Base-by-base conservation (phyloP, 1,140 invertebrate genomes). In the Drosophila dunni region DNA sequence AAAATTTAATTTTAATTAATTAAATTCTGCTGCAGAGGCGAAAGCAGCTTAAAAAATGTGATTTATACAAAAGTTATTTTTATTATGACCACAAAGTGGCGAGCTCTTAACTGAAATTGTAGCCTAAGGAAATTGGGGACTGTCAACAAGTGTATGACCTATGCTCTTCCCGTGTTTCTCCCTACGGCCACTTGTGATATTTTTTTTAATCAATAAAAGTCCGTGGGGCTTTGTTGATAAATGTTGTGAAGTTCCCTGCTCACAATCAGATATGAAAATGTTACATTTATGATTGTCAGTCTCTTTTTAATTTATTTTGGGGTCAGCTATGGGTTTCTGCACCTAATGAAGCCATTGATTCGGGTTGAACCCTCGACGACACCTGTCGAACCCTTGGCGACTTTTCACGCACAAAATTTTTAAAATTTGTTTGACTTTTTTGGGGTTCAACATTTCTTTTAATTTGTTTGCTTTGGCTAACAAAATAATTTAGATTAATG, bases 401-500 rank as follows among this genome's bases (percentile, higher is more conserved):
- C 78, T 74, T 84, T 66, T 65, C 50, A 40, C 38, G 57, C 63
- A 61, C 62, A 38, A 48, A 9, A 62, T 40, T 33, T 15, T 78
- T 81, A 29, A 29, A 2, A 0, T 81, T 84, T 84, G 81, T 84
- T 84, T 84, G 82, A 85, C 81, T 75, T 61, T 70, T 29, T 29
- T 29, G 1, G 24, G 69, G 72, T 46, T 83, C 79, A 84, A 83
- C 73, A 84, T 84, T 84, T 78, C 75, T 84, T 84, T 78, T 85
- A 85, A 78, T 84, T 84, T 84, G 75, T 81, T 85, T 85, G 78
- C 66, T 64, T 29, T 34, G 61, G 65, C 78, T 78, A 75, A 81
- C 81, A 58, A 85, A 85, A 85, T 85, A 85, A 85, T 85, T 85
- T 85, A 81, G 78, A 85, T 85, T 71, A 86, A 85, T 85, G 63